phyloP scores from a whole-genome alignment of 2,888 invertebrate species.

The Chaitophorus viminalis region DNA sequence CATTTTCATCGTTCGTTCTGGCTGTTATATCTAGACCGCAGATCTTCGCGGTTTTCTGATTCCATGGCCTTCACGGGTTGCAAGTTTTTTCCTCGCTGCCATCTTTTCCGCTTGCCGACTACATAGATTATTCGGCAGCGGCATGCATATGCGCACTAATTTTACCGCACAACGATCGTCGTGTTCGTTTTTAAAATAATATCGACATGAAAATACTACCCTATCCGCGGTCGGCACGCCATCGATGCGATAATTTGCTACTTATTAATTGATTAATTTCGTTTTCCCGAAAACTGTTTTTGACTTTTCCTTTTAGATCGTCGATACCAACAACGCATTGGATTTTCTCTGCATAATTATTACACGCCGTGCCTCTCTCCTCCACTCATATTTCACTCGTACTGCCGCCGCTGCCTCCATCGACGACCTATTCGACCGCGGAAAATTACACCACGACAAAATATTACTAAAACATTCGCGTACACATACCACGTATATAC shows the following conservation, averaged over 20 bases:
- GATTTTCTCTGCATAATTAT: background rate
- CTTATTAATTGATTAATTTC: background rate
- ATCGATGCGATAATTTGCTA: background rate
- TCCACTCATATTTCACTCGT: background rate
- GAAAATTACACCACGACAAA: conserved; percentile 31
- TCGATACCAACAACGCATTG: background rate
- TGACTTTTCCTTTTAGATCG: background rate
- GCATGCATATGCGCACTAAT: background rate
- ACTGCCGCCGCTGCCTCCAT: background rate
- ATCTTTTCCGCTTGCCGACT: conserved; percentile 47
- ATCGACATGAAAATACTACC: background rate
- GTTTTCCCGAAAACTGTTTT: background rate
- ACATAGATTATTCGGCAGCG: background rate
- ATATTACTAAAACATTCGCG: conserved; percentile 21
- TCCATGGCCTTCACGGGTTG: conserved; percentile 54
- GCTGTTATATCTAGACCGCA: conserved; percentile 57
- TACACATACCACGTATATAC: background rate
- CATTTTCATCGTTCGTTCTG: conserved; percentile 52
- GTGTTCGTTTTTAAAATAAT: too few relatives aligned
- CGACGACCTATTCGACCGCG: conserved; percentile 10
- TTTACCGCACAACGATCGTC: background rate
- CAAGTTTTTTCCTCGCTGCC: conserved; percentile 13
- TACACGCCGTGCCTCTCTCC: background rate
- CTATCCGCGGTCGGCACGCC: too few relatives aligned
- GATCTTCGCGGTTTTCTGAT: conserved; percentile 53